Base-by-base conservation (phyloP, 2,888 invertebrate species). In the Celastrina argiolus region DNA sequence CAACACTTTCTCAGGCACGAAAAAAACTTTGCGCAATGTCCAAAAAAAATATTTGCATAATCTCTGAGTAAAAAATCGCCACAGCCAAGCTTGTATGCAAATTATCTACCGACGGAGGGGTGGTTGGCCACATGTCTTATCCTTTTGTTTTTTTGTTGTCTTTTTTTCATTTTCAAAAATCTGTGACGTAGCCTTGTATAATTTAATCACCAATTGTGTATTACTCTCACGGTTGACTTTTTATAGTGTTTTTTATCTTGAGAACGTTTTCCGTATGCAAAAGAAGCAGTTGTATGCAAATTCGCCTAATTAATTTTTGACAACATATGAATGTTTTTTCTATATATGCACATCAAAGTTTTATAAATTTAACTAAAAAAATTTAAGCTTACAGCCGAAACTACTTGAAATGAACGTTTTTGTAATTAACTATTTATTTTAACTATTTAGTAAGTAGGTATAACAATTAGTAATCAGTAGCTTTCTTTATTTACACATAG, bases 21-120 rank as follows among this genome's bases (percentile, higher is more conserved):
- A 84, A 85, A 84, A 77, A 58, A 39, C 58, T 28, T 66, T 45
- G 74, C 71, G 72, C 69, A 76, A 68, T 88, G 89, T 84, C 89
- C 88, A 90, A 90, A 90, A 90, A 90, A 89, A 69, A 67, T 69
- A 86, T 90, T 87, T 75, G 70, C 90, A 90, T 90, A 90, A 89
- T 87, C 88, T 84, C 74, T 74, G 78, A 75, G 73, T 69, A 87
- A 88, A 88, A 89, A 88, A 84, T 88, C 82, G 88, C 88, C 88
- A 87, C 80, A 75, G 76, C 69, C 65, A 70, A 65, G 67, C 42
- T 77, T 73, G 74, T 85, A 90, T 89, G 89, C 86, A 88, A 88
- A 89, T 87, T 76, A 67, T 41, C 70, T 67, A 68, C 74, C 69
- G 71, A 68, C 68, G 75, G 81, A 83, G 79, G 87, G 87, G 83